phyloP scores from a whole-genome alignment of 2,113 vertebrate genomes.

The Cephalopterus ornatus region DNA sequence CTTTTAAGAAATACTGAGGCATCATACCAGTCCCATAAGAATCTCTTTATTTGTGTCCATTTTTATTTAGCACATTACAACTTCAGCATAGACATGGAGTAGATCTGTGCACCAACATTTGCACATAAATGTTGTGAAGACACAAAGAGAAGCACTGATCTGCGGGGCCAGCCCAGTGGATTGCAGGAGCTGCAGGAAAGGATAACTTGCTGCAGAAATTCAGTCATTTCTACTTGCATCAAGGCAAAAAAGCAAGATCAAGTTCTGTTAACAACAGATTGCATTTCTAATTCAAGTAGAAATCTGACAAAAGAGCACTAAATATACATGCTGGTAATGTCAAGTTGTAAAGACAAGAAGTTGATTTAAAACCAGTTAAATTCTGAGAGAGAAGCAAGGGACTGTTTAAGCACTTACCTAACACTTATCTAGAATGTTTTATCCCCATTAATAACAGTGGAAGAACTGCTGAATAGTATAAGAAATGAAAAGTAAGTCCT shows the following conservation, averaged over 20 bases:
- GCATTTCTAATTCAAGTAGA: neutral
- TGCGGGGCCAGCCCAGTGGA: neutral
- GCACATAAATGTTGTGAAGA: neutral
- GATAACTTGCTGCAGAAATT: neutral
- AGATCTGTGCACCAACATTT: neutral
- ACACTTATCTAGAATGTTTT: neutral
- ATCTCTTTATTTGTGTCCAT: constrained; percentile 59
- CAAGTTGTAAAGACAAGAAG: neutral
- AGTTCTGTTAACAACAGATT: neutral
- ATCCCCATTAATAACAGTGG: constrained; percentile 16
- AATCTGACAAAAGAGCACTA: neutral
- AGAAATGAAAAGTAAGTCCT: neutral
- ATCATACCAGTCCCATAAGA: neutral
- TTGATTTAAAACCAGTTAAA: neutral
- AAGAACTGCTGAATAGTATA: neutral
- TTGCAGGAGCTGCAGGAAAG: neutral
- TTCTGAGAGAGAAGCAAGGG: neutral
- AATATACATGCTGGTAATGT: neutral
- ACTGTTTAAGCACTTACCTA: neutral
- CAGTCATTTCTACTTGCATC: neutral
- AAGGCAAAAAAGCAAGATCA: neutral
- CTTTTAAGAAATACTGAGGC: neutral
- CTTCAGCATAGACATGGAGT: constrained; percentile 3
- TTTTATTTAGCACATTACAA: constrained; percentile 41
- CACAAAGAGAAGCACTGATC: neutral